phyloP scores from a whole-genome alignment of 37 sponge, comb jelly and placozoan species.

The Chondrilla cf. caribensis region DNA sequence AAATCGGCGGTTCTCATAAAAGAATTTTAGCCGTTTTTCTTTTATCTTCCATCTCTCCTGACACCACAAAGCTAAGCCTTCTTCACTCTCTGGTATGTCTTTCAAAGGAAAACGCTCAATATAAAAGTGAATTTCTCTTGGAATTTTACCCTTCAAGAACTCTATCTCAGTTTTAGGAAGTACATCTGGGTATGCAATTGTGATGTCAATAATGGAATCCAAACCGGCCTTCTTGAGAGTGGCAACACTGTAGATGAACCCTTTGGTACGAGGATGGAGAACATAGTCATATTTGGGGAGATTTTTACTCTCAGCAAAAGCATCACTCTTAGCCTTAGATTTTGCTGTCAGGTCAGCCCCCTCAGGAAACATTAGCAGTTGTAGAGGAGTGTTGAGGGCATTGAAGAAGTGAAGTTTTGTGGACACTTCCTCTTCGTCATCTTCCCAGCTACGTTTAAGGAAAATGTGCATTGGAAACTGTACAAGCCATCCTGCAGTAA shows the following conservation, averaged over 20 bases:
- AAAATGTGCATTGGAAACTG: slow-evolving; percentile 57
- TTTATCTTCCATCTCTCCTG: slow-evolving; percentile 67
- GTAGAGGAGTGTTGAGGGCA: slow-evolving; percentile 39
- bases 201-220: slow-evolving; percentile 81
- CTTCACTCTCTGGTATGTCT: slow-evolving; percentile 53
- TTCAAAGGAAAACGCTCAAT: slow-evolving; percentile 29
- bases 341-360: slow-evolving; percentile 62
- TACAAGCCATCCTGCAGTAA: slow-evolving; percentile 46
- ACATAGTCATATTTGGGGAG: slow-evolving; percentile 68
- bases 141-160: slow-evolving; percentile 39
- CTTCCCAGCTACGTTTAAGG: slow-evolving; percentile 66
- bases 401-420: slow-evolving; percentile 66
- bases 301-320: slow-evolving; percentile 59
- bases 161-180: slow-evolving; percentile 62
- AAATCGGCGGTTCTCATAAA: slow-evolving; percentile 58
- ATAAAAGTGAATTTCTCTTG: slow-evolving; percentile 73
- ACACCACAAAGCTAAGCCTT: slow-evolving; percentile 54
- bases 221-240: slow-evolving; percentile 51
- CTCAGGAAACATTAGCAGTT: slow-evolving; percentile 83
- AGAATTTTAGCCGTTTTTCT: slow-evolving; percentile 63
- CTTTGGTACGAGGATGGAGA: slow-evolving; percentile 77
- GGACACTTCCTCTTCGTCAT: slow-evolving; percentile 50
- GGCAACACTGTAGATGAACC: slow-evolving; percentile 57
- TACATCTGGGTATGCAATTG: slow-evolving; percentile 72
- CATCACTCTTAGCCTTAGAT: slow-evolving; percentile 53